Base-by-base conservation (phyloP, 2,113 vertebrate genomes). In the Miniopterus natalensis region DNA sequence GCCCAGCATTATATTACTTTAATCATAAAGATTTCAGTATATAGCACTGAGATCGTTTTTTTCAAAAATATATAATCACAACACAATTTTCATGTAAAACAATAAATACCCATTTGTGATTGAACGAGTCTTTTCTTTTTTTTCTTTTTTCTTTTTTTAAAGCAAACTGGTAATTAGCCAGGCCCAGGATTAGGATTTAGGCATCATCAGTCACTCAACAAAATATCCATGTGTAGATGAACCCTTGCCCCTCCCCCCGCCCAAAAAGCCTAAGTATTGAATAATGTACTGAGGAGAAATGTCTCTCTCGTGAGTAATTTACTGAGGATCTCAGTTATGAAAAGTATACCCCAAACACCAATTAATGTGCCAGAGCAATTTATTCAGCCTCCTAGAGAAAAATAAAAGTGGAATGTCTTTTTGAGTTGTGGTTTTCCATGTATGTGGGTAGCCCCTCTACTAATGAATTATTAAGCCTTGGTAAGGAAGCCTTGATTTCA, bases 291-390 rank as follows among this genome's bases (percentile, higher is more conserved):
- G 3, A 88, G 53, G n/a, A 63, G 31, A 61, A 68, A 40, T 79
- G 17, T 80, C 79, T 47, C 68, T 94, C 93, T 96, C 45, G 77
- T 63, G 74, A 95, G 83, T 75, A 77, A 80, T 95, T 94, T 93
- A 83, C 59, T 65, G 12, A 92, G 66, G 42, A 80, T 75, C 84
- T 90, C 63, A 90, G 0, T 95, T 96, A 63, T 90, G 73, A 88
- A 78, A 89, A 94, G 47, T 92, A 55, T 70, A 36, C 95, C 80
- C 95, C 77, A 85, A 95, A 78, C 63, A 93, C 90, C 84, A 95
- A 29, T 96, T 95, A 94, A 71, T 94, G 55, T 87, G 57, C 88
- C 75, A 71, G 57, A 95, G 83, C 86, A 92, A 95, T 95, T 96
- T 92, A 74, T 85, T 95, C 63, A 23, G 68, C 88, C 31, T 91